Evolutionary conservation across 2,797 vertebrate species (phyloP), one percentile per base, ranked within the genome.

Genomic region (Sebastiscus tertius): DNA sequence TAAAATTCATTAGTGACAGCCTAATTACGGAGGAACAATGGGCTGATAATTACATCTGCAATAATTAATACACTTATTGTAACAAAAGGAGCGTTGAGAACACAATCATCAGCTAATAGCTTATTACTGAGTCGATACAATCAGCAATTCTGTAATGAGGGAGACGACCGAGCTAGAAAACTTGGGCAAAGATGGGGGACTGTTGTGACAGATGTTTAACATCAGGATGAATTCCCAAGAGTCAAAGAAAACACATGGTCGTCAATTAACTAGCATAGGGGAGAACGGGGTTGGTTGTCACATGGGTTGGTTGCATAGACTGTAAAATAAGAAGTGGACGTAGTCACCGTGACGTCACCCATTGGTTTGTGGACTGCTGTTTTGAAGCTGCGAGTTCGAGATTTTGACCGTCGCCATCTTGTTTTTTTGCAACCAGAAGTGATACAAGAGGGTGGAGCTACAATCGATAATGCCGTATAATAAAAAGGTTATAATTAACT

Each of bases 1-100:
- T 89, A 92, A 93, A 90, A 94, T 93, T 92, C 85, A 96, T 96
- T 94, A 94, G 90, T 88, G 91, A 90, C 83, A 83, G 86, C 60
- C 84, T 92, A 94, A 96, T 95, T 95, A 92, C 69, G 87, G 74
- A 83, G 87, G 63, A 94, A 94, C 91, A 94, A 93, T 89, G 72
- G 72, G 75, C 77, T 90, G 90, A 93, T 95, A 95, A 96, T 95
- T 94, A 92, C 89, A 91, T 91, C 65, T 80, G 79, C 77, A 93
- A 92, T 93, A 94, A 95, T 95, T 91, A 93, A 95, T 94, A 89
- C 76, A 87, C 73, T 91, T 89, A 92, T 83, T 92, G 80, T 84
- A 88, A 93, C 91, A 89, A 94, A 91, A 88, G 85, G 79, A 89
- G 70, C 12, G 20, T 70, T 85, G 87, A 88, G 87, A 93, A 90